Base-by-base conservation (phyloP, 2,113 vertebrate genomes). In the Misgurnus anguillicaudatus region DNA sequence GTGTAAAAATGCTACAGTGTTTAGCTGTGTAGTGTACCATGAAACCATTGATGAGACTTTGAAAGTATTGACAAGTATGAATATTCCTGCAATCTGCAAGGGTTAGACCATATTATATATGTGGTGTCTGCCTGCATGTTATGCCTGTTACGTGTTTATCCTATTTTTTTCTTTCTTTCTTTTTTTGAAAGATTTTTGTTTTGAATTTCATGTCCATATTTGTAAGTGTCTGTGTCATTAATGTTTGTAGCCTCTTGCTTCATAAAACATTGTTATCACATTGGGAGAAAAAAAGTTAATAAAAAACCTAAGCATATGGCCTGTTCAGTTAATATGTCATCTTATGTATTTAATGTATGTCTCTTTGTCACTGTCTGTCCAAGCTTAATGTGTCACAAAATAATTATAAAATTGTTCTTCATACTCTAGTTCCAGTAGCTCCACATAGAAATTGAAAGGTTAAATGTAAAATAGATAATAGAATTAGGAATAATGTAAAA, bases 1-100 rank as follows among this genome's bases (percentile, higher is more conserved):
- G 0, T 93, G 93, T 92, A 0, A 75, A 4, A 39, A 17, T 1
- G 53, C 13, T 0, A 0, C 1, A 13, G 64, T 86, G 48, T 93
- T 77, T 62, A 90, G 83, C 82, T 94, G 93, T 80, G 79, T 71
- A 3, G 89, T 94, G 72, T 80, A 89, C 82, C 93, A 94, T 5
- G 83, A 93, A 76, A 83, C 86, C 51, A 6, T 90, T 47, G 17
- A 3, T 0, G 72, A 82, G 21, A 10, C 66, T 2, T 60, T 81
- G 31, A 84, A 14, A 68, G 60, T 62, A 60, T 83, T 92, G 68
- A 72, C 89, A 79, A 86, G 69, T 77, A 70, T 93, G 84, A 87
- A 80, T 55, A 45, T 3, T 87, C 47, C 88, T 89, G 39, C 58
- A 86, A 42, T 2, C 24, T 91, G 91, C 90, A 80, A 78, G 63